Base-by-base conservation (phyloP, 1,140 invertebrate genomes). In the Hydropsyche tenuis region DNA sequence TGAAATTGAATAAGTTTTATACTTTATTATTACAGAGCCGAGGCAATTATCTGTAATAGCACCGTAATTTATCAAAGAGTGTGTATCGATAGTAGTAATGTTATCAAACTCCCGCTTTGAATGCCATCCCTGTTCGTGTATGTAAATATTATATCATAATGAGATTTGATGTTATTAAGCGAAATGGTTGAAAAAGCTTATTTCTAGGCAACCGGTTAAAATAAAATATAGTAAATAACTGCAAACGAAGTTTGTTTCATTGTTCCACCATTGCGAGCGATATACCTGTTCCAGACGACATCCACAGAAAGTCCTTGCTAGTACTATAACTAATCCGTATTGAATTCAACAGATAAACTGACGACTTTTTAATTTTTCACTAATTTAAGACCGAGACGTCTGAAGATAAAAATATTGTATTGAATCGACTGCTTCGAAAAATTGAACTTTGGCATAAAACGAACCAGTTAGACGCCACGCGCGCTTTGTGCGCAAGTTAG, bases 81-180 rank as follows among this genome's bases (percentile, higher is more conserved):
- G 45, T 48, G 45, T 48, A n/a, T 48, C 16, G 56, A 68, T 43
- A 48, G 65, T 68, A 68, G 65, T 68, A 30, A 68, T 68, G 45
- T 68, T 68, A 68, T 68, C 65, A 68, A 64, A 51, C 72, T 73
- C 72, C 63, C 72, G 48, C 43, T 66, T 72, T 68, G 46, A 53
- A 73, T 73, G 72, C 72, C 72, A 73, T 73, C 72, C 72, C 43
- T 68, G 30, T 71, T 56, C 69, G 72, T 73, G 66, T 56, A 51
- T 76, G 72, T 76, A 76, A 76, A 76, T 76, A 76, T 73, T 68
- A 76, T 76, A 51, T 64, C 37, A 73, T 75, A 64, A 75, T 60
- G 64, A 69, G 68, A 74, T 62, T 74, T 56, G 60, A 74, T 74
- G 73, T 74, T 63, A 70, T 69, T 43, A 69, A 75, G 60, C 72